Conservation (phyloP, 1,140 invertebrate genomes). For the Dreissena rostriformis region DNA sequence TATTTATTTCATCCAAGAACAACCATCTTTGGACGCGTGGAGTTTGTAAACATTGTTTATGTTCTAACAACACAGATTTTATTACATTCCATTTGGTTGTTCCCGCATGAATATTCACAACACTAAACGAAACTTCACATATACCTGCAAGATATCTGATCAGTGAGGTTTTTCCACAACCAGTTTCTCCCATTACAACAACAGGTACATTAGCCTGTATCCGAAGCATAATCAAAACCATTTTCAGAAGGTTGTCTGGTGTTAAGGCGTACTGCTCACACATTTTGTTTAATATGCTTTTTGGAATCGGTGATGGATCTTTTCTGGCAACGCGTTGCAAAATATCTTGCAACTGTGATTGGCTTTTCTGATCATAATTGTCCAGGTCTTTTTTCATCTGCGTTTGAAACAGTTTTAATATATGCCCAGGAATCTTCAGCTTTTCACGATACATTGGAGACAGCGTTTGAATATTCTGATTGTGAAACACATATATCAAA, state of each 20-base stretch:
- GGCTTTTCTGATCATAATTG: conserved; percentile 29
- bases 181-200: conserved; percentile 76
- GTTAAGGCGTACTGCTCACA: conserved; percentile 58
- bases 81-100: conserved; percentile 25
- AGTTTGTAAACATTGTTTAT: conserved; percentile 20
- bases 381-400: conserved; percentile 51
- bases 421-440: conserved; percentile 33
- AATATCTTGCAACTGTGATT: conserved; percentile 46
- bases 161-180: conserved; percentile 75
- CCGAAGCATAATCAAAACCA: conserved; percentile 65
- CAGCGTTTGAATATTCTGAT: conserved; percentile 56
- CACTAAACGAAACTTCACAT: conserved; percentile 46
- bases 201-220: conserved; percentile 69
- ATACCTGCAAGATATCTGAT: conserved; percentile 65
- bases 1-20: conserved; percentile 65
- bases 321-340: conserved; percentile 54
- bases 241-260: conserved; percentile 67
- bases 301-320: conserved; percentile 1
- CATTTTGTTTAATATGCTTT: conserved; percentile 12
- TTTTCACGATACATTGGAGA: conserved; percentile 56
- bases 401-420: conserved; percentile 55
- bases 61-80: background rate
- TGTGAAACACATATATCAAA: conserved; percentile 56
- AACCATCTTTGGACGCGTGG: conserved; percentile 39
- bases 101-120: conserved; percentile 63